phyloP scores from a whole-genome alignment of 2,797 vertebrate species.

The Apogon talboti region DNA sequence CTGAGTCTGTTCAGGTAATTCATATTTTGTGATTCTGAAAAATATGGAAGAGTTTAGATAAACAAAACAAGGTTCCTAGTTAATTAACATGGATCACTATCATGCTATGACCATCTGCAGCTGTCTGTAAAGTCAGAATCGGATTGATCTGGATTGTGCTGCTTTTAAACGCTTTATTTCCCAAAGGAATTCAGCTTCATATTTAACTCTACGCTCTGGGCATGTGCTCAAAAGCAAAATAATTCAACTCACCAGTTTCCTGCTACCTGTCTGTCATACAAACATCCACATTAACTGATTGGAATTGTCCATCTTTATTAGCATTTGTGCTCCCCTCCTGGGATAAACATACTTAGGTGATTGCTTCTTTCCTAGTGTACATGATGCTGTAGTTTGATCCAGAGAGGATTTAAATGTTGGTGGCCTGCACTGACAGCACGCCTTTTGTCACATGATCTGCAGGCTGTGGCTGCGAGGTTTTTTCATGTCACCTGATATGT shows the following conservation, averaged over 20 bases:
- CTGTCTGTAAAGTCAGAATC: constrained; percentile 54
- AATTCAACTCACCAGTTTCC: constrained; percentile 47
- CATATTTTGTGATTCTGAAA: constrained; percentile 21
- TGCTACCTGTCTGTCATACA: constrained; percentile 34
- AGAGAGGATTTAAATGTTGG: constrained; percentile 70
- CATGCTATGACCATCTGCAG: constrained; percentile 41
- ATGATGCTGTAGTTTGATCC: constrained; percentile 72
- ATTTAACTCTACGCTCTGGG: constrained; percentile 29
- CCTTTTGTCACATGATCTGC: constrained; percentile 71
- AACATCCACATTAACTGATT: constrained; percentile 76
- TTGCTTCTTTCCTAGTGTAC: constrained; percentile 70
- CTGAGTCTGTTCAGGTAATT: not conserved
- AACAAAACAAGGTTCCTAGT: constrained; percentile 24
- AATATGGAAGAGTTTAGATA: constrained; percentile 17
- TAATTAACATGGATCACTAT: constrained; percentile 72
- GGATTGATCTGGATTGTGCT: constrained; percentile 52
- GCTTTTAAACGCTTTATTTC: constrained; percentile 47
- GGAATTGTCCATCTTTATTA: constrained; percentile 74
- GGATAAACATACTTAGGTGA: constrained; percentile 76
- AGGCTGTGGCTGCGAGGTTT: constrained; percentile 56
- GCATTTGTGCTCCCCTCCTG: constrained; percentile 61
- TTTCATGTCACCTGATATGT: constrained; percentile 71
- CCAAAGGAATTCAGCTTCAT: constrained; percentile 35
- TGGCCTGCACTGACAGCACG: constrained; percentile 9
- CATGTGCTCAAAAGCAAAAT: constrained; percentile 45